Percentiles rank a stretch among this genome's conserved stretches.
phyloP scores from a whole-genome alignment of 2,113 vertebrate species.

The Varanus salvator region DNA sequence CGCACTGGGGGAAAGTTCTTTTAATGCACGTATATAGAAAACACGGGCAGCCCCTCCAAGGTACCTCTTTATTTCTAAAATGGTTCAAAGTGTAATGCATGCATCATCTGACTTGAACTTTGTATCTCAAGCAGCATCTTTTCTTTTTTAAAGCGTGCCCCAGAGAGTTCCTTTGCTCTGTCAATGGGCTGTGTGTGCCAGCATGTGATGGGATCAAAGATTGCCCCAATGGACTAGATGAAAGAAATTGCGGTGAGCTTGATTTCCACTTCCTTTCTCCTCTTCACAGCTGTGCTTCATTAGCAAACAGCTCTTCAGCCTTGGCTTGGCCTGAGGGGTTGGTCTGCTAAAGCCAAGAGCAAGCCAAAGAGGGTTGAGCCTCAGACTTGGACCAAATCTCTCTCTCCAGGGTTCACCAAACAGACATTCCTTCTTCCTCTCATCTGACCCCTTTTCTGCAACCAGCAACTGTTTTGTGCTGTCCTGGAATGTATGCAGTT shows the following conservation, averaged over 20 bases:
- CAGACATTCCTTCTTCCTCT: too few species aligned
- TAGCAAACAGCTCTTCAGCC: background rate
- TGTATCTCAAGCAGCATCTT: constrained; percentile 22
- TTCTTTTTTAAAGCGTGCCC: constrained; percentile 86
- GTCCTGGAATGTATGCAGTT: too few species aligned
- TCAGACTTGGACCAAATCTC: too few species aligned
- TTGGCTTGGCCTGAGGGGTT: background rate
- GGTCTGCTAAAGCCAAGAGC: background rate
- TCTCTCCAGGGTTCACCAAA: too few species aligned
- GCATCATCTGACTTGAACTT: background rate
- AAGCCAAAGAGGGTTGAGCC: too few species aligned
- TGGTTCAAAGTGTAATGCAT: background rate
- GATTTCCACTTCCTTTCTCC: rapidly evolving
- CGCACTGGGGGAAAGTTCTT: too few species aligned
- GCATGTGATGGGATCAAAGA: constrained; percentile 91
- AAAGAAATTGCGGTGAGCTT: constrained; percentile 90
- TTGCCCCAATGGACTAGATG: constrained; percentile 90
- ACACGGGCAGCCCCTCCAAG: too few species aligned
- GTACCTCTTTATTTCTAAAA: too few species aligned
- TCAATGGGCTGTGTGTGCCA: constrained; percentile 90
- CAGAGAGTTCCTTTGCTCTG: constrained; percentile 85
- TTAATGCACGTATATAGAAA: too few species aligned
- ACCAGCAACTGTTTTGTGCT: too few species aligned
- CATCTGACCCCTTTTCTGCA: too few species aligned
- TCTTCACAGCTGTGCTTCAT: background rate